A percentile compares a stretch with the other conserved stretches of the same genome.
Evolutionary conservation across 2,797 vertebrate genomes (phyloP).

Genomic region (Meriones psammophilus): DNA sequence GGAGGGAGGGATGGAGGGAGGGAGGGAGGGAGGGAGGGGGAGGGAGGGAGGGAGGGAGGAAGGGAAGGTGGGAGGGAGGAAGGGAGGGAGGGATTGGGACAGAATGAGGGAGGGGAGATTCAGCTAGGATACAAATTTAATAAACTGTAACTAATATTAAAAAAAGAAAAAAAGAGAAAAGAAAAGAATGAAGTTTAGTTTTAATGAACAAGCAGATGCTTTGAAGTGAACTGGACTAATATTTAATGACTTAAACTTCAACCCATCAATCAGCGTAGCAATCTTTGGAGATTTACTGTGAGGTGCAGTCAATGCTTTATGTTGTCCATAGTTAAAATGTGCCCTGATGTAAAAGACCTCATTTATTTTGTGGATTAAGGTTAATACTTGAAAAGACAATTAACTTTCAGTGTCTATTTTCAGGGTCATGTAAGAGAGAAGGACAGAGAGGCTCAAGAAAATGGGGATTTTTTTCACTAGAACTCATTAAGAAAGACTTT

Average conservation of each 20-base stretch:
- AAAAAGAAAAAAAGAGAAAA: too few relatives aligned
- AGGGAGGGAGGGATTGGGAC: too few relatives aligned
- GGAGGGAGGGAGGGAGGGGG: too few relatives aligned
- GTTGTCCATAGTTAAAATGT: not conserved
- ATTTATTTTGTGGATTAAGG: slow-evolving; percentile 5
- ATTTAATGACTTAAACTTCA: not conserved
- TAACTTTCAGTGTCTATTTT: slow-evolving; percentile 31
- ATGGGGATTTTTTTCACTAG: not conserved
- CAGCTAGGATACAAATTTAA: too few relatives aligned
- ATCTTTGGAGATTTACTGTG: not conserved
- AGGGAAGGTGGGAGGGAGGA: too few relatives aligned
- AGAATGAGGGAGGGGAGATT: too few relatives aligned
- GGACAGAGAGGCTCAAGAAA: not conserved
- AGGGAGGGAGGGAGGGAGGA: too few relatives aligned
- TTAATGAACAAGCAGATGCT: slow-evolving; percentile 10
- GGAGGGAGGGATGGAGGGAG: too few relatives aligned
- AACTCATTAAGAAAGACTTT: not conserved
- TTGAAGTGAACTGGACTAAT: not conserved
- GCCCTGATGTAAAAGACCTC: not conserved
- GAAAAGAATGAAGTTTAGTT: not conserved
- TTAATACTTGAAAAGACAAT: slow-evolving; percentile 19
- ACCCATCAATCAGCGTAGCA: not conserved
- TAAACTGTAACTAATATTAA: too few relatives aligned
- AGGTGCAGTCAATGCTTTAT: not conserved
- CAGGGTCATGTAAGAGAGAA: slow-evolving; percentile 29